These are phyloP conservation scores for Drosophila ananassae DNA, from an alignment of 1,140 invertebrate genomes.

Conservation along the genomic window DNA sequence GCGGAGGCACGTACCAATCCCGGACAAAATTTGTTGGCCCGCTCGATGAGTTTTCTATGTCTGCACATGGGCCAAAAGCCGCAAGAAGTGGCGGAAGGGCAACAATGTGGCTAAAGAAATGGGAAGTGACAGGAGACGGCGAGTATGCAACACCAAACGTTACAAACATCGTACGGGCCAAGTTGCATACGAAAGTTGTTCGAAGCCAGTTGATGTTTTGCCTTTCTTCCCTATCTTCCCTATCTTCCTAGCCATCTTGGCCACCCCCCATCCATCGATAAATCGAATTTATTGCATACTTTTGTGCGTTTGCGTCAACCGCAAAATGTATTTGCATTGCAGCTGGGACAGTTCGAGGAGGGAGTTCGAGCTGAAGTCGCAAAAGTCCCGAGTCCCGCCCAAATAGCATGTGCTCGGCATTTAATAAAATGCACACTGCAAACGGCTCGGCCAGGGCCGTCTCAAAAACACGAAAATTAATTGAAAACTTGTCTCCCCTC, in stretches of 20 bases:
- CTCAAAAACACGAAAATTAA: conserved; percentile 63
- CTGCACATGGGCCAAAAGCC: conserved; percentile 58
- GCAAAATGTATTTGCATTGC: conserved; percentile 73
- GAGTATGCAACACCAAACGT: conserved; percentile 69
- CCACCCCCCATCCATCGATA: conserved; percentile 8
- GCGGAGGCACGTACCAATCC: conserved; percentile 58
- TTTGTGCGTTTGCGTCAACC: conserved; percentile 65
- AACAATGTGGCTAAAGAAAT: conserved; percentile 3
- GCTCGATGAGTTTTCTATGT: conserved; percentile 67
- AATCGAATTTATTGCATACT: conserved; percentile 80
- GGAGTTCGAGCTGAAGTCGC: conserved; percentile 4
- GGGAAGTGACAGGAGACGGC: conserved; percentile 46
- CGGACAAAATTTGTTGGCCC: conserved; percentile 63
- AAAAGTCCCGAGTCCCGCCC: neutral
- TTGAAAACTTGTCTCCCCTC: conserved; percentile 64
- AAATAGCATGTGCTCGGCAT: conserved; percentile 67
- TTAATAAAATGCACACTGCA: conserved; percentile 64
- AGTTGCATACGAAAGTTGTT: conserved; percentile 60
- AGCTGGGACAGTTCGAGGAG: conserved; percentile 61
- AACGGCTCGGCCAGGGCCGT: conserved; percentile 18
- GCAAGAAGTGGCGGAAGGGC: conserved; percentile 16
- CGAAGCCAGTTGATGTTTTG: conserved; percentile 56
- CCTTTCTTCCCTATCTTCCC: neutral
- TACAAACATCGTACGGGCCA: conserved; percentile 53
- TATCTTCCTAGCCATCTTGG: neutral